Percentiles rank a stretch among this genome's conserved stretches.
phyloP scores from a whole-genome alignment of 1,140 invertebrate genomes.

The Heterodera carotae region DNA sequence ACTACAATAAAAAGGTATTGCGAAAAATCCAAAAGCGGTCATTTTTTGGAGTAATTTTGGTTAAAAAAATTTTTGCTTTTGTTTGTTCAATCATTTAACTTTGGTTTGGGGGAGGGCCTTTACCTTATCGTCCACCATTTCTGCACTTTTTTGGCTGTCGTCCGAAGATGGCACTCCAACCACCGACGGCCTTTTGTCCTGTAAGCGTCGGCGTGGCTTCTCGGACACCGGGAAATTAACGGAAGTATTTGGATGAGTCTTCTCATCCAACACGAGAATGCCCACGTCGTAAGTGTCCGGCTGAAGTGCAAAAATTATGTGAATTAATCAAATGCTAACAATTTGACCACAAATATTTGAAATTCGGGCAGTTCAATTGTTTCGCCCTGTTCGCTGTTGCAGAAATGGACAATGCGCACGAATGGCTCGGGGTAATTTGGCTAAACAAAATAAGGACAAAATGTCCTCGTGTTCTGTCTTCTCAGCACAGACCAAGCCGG shows the following conservation, averaged over 20 bases:
- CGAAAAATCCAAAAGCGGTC: too few relatives aligned
- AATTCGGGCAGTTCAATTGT: constrained; percentile 50
- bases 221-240: constrained; percentile 16
- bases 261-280: constrained; percentile 50
- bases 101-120: too few relatives aligned
- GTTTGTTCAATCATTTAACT: too few relatives aligned
- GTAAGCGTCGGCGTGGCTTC: constrained; percentile 13
- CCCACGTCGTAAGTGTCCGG: constrained; percentile 62
- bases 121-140: neutral
- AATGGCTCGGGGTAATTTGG: constrained; percentile 41
- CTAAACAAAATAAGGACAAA: neutral
- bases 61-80: too few relatives aligned
- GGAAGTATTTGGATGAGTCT: constrained; percentile 5
- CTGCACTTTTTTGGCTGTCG: neutral
- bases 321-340: constrained; percentile 2
- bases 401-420: constrained; percentile 58
- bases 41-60: too few relatives aligned
- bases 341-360: constrained; percentile 50
- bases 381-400: constrained; percentile 60
- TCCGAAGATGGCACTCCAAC: neutral
- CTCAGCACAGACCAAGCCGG: constrained; percentile 51
- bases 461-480: too few relatives aligned
- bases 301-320: constrained; percentile 7
- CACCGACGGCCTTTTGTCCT: neutral
- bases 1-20: too few relatives aligned